These are phyloP conservation scores for Bombus waltoni DNA, from an alignment of 1,140 invertebrate genomes.

Conservation along the genomic window DNA sequence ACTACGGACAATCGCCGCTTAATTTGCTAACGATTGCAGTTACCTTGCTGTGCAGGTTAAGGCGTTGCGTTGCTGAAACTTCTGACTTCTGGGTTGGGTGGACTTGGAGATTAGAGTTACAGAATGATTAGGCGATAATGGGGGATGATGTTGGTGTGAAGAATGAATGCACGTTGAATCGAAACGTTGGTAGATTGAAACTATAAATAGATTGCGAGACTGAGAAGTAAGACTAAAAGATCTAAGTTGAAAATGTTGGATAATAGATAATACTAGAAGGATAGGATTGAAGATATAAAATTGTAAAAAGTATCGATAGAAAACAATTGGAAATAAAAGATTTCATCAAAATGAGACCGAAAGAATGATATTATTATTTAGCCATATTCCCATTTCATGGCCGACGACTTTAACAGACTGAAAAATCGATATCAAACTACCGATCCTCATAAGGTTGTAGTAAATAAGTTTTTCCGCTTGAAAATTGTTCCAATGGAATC, in stretches of 20 bases:
- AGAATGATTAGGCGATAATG: not conserved
- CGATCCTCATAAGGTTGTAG: not conserved
- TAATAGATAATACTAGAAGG: not conserved
- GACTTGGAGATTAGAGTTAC: not conserved
- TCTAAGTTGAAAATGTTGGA: not conserved
- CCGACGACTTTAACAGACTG: too few relatives aligned
- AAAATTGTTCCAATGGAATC: not conserved
- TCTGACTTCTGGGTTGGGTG: not conserved
- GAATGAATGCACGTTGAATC: not conserved
- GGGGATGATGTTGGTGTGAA: not conserved
- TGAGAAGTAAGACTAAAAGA: not conserved
- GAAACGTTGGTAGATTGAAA: not conserved
- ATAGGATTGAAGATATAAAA: not conserved
- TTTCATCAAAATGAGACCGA: not conserved
- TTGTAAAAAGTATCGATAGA: not conserved
- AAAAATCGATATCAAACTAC: too few relatives aligned
- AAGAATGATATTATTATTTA: not conserved
- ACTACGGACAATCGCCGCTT: constrained; percentile 49
- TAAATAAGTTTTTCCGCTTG: too few relatives aligned
- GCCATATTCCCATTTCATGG: too few relatives aligned
- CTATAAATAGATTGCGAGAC: not conserved
- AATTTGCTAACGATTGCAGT: constrained; percentile 57
- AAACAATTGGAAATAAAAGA: not conserved
- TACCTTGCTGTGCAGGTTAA: too few relatives aligned
- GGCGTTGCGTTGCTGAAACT: not conserved